These are phyloP conservation scores for Cheiracanthium punctorium DNA, from an alignment of 2,888 invertebrate species.

Conservation along the genomic window DNA sequence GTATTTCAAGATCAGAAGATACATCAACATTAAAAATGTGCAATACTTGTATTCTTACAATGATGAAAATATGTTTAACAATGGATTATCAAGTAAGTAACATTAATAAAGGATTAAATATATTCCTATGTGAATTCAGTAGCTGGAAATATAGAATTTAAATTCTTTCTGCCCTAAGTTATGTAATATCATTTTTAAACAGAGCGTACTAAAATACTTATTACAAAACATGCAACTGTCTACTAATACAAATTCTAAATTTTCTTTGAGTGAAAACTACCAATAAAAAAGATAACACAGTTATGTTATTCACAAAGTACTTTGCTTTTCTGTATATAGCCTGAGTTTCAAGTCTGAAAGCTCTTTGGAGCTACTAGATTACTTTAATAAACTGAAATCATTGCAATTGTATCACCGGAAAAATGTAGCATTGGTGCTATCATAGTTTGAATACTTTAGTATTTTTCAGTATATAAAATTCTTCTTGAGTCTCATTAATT, in stretches of 20 bases:
- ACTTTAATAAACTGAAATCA: slow-evolving; percentile 55
- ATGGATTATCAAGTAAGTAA: slow-evolving; percentile 49
- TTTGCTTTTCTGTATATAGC: slow-evolving; percentile 62
- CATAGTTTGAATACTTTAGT: slow-evolving; percentile 49
- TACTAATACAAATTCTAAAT: slow-evolving; percentile 63
- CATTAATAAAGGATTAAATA: slow-evolving; percentile 57
- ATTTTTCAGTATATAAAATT: slow-evolving; percentile 61
- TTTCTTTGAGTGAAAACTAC: slow-evolving; percentile 58
- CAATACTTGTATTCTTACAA: slow-evolving; percentile 43
- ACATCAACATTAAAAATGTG: slow-evolving; percentile 54
- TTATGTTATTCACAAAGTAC: slow-evolving; percentile 66
- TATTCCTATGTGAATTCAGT: slow-evolving; percentile 44
- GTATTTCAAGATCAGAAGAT: slow-evolving; percentile 38
- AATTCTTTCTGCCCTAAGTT: slow-evolving; percentile 43
- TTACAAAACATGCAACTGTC: slow-evolving; percentile 64
- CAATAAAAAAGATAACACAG: slow-evolving; percentile 67
- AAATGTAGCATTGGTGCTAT: slow-evolving; percentile 39
- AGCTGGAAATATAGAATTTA: slow-evolving; percentile 51
- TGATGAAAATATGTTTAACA: slow-evolving; percentile 52
- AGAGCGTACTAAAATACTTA: slow-evolving; percentile 58
- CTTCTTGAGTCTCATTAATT: slow-evolving; percentile 51
- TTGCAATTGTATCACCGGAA: slow-evolving; percentile 69
- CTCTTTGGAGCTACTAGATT: slow-evolving; percentile 65
- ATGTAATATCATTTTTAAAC: slow-evolving; percentile 56
- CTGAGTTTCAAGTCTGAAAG: slow-evolving; percentile 63